Evolutionary conservation across 2,797 vertebrate genomes (phyloP).

Genomic region (Spondyliosoma cantharus): DNA sequence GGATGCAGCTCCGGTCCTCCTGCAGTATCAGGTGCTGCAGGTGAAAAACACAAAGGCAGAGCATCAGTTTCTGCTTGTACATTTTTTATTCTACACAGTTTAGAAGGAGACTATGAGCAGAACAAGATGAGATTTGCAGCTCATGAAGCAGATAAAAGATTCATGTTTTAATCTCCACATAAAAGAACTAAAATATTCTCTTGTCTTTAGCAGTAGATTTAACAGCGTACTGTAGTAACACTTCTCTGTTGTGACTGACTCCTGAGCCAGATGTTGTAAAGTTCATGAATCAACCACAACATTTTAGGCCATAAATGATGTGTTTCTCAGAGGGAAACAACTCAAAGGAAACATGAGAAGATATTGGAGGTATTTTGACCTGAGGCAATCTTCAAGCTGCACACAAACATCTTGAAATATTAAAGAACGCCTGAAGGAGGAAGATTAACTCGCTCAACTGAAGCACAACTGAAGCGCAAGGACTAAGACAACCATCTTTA

Average conservation of each 20-base stretch:
- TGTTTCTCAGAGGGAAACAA: neutral
- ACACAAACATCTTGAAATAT: neutral
- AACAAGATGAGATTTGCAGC: neutral
- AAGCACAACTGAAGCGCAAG: too few species aligned
- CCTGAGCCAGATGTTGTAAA: neutral
- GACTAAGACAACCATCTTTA: too few species aligned
- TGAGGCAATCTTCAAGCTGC: neutral
- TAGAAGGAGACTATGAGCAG: neutral
- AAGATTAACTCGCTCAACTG: too few species aligned
- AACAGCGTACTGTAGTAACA: too few species aligned
- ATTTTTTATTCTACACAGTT: neutral
- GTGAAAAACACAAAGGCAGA: neutral
- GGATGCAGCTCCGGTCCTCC: constrained; percentile 95
- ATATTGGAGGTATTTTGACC: neutral
- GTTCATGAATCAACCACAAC: neutral
- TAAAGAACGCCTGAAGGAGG: too few species aligned
- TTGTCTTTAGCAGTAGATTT: neutral
- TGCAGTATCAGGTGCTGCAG: constrained; percentile 93
- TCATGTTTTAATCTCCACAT: neutral
- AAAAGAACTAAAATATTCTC: neutral
- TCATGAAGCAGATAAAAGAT: neutral
- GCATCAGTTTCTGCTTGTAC: neutral
- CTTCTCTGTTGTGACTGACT: neutral
- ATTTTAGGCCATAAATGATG: neutral
- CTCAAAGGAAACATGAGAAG: neutral